Base-by-base conservation (phyloP, 2,888 invertebrate genomes). In the Stramonita haemastoma region DNA sequence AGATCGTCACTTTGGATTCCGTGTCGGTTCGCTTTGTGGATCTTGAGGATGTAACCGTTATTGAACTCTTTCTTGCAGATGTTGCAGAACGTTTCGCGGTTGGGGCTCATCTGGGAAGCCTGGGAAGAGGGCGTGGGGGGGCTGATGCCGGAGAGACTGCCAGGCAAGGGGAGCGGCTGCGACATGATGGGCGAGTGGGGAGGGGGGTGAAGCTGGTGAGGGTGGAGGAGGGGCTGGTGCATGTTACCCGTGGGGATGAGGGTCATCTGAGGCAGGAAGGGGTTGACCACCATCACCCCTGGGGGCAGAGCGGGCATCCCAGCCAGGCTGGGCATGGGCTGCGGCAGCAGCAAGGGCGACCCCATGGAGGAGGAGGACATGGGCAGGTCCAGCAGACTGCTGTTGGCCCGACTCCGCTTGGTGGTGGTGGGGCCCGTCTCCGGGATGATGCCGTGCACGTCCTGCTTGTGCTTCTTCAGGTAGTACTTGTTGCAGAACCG, bases 41-140 rank as follows among this genome's bases (percentile, higher is more conserved):
- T 93, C 90, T 95, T 95, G 89, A 96, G 93, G 93, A 95, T 95
- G 92, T 96, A 95, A 89, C 94, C 93, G 92, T 95, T 95, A 92
- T 95, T 95, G 92, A 96, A 95, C 91, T 96, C 95, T 91, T 96
- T 95, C 96, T 98, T 98, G 96, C 98, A 98, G 90, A 98, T 97
- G 96, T 98, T 98, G 96, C 98, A 98, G 96, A 98, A 98, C n/a
- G 98, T 98, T 94, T 98, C 98, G 0, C 98, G 94, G 91, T 95
- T 94, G 84, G 86, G 91, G 81, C 87, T 90, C 90, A 36, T 86
- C 88, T 90, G 81, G 22, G 70, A 81, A 19, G 70, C 8, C n/a
- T 88, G 70, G 15, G 90, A 87, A 34, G 86, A 88, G 60, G 92
- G 90, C 26, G 91, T 86, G 83, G 90, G 85, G 56, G 92, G 90